Evolutionary conservation across 2,888 invertebrate species (phyloP).

Genomic region (Platypus cylindrus): DNA sequence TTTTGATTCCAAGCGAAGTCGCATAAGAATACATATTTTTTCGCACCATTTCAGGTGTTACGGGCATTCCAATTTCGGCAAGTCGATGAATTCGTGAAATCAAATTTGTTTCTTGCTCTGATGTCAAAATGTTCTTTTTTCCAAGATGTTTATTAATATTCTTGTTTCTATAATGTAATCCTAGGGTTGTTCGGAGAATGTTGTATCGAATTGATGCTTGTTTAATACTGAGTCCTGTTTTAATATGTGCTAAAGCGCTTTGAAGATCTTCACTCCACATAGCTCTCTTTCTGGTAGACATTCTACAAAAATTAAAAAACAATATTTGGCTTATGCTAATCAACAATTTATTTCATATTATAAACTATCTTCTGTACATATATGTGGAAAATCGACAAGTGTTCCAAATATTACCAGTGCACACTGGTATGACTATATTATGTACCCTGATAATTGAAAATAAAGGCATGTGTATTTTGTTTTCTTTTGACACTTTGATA

Average conservation of each 20-base stretch:
- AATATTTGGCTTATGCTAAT: too few species aligned
- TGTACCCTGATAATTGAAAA: too few species aligned
- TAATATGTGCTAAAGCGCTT: neutral
- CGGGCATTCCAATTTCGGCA: neutral
- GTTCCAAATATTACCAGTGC: too few species aligned
- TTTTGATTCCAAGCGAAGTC: neutral
- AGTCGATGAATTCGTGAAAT: neutral
- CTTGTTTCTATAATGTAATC: neutral
- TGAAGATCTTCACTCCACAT: neutral
- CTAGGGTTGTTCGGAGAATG: neutral
- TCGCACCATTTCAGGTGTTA: neutral
- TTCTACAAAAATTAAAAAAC: too few species aligned
- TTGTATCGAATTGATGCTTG: neutral
- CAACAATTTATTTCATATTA: too few species aligned
- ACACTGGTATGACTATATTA: too few species aligned
- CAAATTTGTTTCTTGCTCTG: neutral
- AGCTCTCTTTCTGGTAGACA: neutral
- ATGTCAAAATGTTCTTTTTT: neutral
- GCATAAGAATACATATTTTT: neutral
- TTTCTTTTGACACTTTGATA: too few species aligned
- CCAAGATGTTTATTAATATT: neutral
- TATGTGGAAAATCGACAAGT: too few species aligned
- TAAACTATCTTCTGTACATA: too few species aligned
- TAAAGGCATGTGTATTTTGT: too few species aligned
- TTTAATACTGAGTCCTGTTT: neutral